These are phyloP conservation scores for Astur gentilis DNA, from an alignment of 2,113 vertebrate genomes.

Conservation along the genomic window DNA sequence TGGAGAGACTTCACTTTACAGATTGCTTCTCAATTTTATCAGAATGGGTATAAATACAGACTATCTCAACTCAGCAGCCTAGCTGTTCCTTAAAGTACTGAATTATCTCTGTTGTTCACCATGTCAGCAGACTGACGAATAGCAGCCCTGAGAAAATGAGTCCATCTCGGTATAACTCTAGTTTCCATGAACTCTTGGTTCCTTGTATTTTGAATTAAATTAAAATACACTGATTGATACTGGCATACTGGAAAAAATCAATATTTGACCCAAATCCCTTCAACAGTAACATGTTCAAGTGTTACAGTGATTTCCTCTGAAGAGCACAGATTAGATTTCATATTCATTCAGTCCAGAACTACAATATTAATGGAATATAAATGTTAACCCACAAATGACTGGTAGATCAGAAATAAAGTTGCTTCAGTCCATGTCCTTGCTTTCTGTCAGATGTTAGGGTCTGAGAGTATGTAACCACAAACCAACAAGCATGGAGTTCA, in stretches of 20 bases:
- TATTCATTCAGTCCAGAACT: constrained; percentile 2
- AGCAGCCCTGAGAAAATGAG: background rate
- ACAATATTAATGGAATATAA: background rate
- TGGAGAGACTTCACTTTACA: background rate
- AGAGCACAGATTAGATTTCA: constrained; percentile 25
- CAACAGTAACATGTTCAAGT: background rate
- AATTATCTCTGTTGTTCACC: background rate
- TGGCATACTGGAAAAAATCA: constrained; percentile 19
- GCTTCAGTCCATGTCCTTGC: background rate
- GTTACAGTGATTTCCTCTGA: background rate
- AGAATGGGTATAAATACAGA: background rate
- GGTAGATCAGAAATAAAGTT: background rate
- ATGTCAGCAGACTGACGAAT: background rate
- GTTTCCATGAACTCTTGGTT: background rate
- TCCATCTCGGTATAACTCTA: background rate
- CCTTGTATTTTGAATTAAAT: constrained; percentile 37
- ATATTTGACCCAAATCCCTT: constrained; percentile 16
- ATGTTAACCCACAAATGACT: background rate
- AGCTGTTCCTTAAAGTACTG: background rate
- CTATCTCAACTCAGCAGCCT: background rate
- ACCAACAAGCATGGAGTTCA: background rate
- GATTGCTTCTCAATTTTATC: background rate
- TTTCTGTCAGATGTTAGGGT: background rate
- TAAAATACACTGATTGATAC: constrained; percentile 43
- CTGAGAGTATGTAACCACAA: background rate